A percentile compares a stretch with the other conserved stretches of the same genome.
Conservation (phyloP, 2,113 vertebrate species). For the Rhea pennata region DNA sequence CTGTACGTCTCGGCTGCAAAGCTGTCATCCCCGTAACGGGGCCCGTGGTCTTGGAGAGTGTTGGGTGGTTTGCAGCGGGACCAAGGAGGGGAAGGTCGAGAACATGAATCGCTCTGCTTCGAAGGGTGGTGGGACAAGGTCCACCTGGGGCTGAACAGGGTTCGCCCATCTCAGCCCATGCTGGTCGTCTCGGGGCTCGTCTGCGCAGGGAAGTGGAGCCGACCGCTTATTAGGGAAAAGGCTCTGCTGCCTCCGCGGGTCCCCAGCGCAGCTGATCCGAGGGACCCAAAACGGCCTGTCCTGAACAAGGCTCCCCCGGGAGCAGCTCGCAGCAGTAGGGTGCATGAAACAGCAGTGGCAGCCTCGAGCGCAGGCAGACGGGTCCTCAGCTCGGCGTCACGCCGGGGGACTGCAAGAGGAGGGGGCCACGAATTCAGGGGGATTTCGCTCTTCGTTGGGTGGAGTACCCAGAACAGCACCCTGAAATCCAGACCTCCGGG, state of each 20-base stretch:
- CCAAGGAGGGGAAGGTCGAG: neutral
- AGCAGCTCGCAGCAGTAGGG: rapidly evolving
- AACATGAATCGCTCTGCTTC: neutral
- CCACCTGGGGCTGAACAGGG: rapidly evolving
- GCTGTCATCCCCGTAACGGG: neutral
- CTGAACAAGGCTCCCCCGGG: neutral
- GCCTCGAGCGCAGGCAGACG: neutral
- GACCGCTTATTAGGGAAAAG: rapidly evolving
- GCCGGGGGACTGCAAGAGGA: neutral
- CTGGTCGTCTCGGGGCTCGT: neutral
- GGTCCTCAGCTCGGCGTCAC: neutral
- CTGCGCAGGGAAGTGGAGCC: rapidly evolving
- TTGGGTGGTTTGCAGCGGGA: neutral
- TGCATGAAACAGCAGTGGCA: neutral
- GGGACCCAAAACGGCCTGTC: neutral
- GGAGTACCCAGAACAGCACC: neutral
- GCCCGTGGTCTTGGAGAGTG: neutral
- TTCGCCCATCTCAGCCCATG: neutral
- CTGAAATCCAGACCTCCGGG: constrained; percentile 19
- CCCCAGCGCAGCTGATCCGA: rapidly evolving
- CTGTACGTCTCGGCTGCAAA: neutral
- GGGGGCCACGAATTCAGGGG: neutral
- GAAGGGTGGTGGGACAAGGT: neutral
- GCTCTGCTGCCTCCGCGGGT: rapidly evolving
- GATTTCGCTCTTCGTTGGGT: neutral